Conservation (phyloP, 1,140 invertebrate species). For the Aphelenchoides fujianensis region DNA sequence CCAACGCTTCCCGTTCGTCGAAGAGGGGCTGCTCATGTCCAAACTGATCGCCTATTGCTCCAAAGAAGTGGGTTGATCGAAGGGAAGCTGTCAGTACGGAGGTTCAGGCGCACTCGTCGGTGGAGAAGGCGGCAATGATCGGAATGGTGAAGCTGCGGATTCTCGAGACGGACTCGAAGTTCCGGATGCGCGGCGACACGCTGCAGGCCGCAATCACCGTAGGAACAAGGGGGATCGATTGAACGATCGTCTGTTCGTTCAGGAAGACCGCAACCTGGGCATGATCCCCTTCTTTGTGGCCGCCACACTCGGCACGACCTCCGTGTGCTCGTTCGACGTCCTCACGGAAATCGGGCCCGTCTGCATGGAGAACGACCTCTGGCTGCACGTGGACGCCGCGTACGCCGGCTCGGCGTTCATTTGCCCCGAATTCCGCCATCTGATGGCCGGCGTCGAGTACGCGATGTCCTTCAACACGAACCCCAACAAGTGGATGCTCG, state of each 20-base stretch:
- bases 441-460: constrained; percentile 77
- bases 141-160: constrained; percentile 93
- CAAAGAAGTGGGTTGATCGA: constrained; percentile 69
- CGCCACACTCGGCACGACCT: constrained; percentile 80
- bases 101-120: constrained; percentile 96
- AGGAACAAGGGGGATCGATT: constrained; percentile 13
- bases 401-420: constrained; percentile 91
- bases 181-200: constrained; percentile 80
- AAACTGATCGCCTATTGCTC: constrained; percentile 86
- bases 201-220: constrained; percentile 75
- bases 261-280: constrained; percentile 84
- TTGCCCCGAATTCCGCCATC: constrained; percentile 83
- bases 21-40: constrained; percentile 86
- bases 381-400: constrained; percentile 71
- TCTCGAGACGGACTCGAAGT: constrained; percentile 89
- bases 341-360: constrained; percentile 83
- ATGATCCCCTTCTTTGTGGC: constrained; percentile 91
- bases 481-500: constrained; percentile 93
- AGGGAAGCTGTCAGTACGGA: not conserved
- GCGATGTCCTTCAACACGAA: constrained; percentile 97
- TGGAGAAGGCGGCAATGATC: constrained; percentile 99
- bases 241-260: too few species aligned
- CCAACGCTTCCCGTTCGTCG: constrained; percentile 80
- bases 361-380: constrained; percentile 72
- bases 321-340: constrained; percentile 88